Evolutionary conservation across 1,140 invertebrate species (phyloP).

Genomic region (Papilio glaucus): DNA sequence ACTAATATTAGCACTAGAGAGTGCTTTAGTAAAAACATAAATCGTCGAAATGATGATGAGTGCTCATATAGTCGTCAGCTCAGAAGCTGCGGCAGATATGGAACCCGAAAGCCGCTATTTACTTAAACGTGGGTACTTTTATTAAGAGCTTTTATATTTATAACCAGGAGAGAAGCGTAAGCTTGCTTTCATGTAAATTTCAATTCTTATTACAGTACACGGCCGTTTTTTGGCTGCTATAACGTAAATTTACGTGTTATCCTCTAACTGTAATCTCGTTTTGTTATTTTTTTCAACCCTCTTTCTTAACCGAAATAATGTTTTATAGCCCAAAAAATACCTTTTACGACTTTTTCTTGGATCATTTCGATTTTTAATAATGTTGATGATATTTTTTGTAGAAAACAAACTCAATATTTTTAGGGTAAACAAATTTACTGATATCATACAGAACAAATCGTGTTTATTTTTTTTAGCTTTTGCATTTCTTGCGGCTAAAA

Average conservation of each 20-base stretch:
- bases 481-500: too few relatives aligned
- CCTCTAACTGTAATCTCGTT: slow-evolving; percentile 23
- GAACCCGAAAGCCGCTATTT: background rate
- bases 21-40: background rate
- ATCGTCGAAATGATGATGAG: background rate
- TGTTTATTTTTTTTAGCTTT: too few relatives aligned
- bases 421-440: slow-evolving; percentile 40
- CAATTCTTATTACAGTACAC: slow-evolving; percentile 28
- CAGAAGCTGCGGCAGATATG: background rate
- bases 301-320: slow-evolving; percentile 19
- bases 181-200: slow-evolving; percentile 31
- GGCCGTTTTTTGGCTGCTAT: slow-evolving; percentile 8
- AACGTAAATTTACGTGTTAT: slow-evolving; percentile 29
- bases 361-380: slow-evolving; percentile 15
- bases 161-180: background rate
- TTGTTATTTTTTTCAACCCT: slow-evolving; percentile 23
- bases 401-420: background rate
- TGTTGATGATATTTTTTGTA: background rate
- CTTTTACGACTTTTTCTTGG: background rate
- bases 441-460: too few relatives aligned
- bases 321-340: background rate
- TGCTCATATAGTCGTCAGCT: background rate
- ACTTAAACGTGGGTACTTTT: slow-evolving; percentile 25
- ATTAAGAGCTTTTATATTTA: slow-evolving; percentile 31
- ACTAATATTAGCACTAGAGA: background rate